A percentile compares a stretch with the other conserved stretches of the same genome.
phyloP scores from a whole-genome alignment of 2,797 vertebrate species.

The Scyliorhinus canicula region DNA sequence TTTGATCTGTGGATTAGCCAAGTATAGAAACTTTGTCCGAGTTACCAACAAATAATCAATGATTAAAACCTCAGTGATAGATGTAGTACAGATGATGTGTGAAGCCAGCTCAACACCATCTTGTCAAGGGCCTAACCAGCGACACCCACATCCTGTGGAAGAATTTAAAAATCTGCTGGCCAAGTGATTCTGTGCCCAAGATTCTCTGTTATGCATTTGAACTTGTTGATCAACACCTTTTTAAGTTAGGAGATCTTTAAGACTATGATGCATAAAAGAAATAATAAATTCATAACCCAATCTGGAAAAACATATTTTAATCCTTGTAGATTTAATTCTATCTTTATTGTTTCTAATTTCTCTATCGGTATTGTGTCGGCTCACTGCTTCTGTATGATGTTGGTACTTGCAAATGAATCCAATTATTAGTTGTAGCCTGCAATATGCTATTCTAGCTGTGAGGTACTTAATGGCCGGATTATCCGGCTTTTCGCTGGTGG shows the following conservation, averaged over 20 bases:
- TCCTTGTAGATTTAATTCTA: neutral
- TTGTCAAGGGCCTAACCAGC: too few relatives aligned
- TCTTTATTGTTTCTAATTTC: neutral
- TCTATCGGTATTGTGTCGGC: neutral
- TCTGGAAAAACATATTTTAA: neutral
- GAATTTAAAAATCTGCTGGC: neutral
- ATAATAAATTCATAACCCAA: neutral
- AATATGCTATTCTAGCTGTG: neutral
- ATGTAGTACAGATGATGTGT: neutral
- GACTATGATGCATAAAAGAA: neutral
- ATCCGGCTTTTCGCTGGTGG: too few relatives aligned
- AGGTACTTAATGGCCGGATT: too few relatives aligned
- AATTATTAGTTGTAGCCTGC: neutral
- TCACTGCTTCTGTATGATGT: neutral
- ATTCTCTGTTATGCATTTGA: neutral
- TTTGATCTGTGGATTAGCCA: neutral
- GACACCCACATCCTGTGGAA: too few relatives aligned
- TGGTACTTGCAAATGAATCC: neutral
- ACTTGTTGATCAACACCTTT: neutral
- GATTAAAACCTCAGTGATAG: neutral
- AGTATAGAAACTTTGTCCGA: too few relatives aligned
- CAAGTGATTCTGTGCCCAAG: neutral
- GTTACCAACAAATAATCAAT: too few relatives aligned
- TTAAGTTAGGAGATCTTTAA: neutral
- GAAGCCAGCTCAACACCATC: too few relatives aligned